These are phyloP conservation scores for Melikaiella ostensackeni DNA, from an alignment of 2,888 invertebrate genomes.

Conservation along the genomic window DNA sequence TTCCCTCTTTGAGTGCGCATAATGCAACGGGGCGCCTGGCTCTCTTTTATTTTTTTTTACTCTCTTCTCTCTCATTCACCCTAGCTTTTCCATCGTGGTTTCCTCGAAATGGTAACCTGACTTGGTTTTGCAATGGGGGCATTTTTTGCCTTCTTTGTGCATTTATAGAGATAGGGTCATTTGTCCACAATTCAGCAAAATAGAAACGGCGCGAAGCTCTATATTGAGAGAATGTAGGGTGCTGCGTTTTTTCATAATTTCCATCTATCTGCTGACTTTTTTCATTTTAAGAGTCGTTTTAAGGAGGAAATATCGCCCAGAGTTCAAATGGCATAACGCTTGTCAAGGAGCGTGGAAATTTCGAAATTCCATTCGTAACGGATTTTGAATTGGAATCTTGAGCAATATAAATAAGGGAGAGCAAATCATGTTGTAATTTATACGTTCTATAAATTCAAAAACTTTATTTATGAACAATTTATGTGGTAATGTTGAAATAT, in stretches of 20 bases:
- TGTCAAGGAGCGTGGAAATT: conserved; percentile 71
- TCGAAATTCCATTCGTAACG: conserved; percentile 64
- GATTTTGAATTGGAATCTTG: conserved; percentile 42
- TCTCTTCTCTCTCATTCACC: conserved; percentile 43
- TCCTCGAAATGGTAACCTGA: conserved; percentile 60
- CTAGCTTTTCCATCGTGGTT: conserved; percentile 45
- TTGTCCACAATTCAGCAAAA: conserved; percentile 72
- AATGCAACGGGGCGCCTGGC: conserved; percentile 58
- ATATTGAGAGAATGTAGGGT: conserved; percentile 59
- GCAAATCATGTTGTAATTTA: neutral
- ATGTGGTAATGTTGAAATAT: conserved; percentile 60
- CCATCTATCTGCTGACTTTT: conserved; percentile 39
- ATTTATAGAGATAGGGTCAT: conserved; percentile 65
- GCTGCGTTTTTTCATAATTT: conserved; percentile 50
- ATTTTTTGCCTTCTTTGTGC: conserved; percentile 46
- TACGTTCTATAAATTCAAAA: neutral
- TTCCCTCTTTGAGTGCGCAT: conserved; percentile 61
- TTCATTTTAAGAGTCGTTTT: conserved; percentile 42
- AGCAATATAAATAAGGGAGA: neutral
- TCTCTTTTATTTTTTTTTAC: conserved; percentile 54
- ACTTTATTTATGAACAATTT: no score
- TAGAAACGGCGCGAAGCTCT: conserved; percentile 62
- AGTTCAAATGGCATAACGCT: conserved; percentile 67
- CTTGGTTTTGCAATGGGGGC: conserved; percentile 52
- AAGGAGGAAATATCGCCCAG: conserved; percentile 61